Evolutionary conservation across 2,888 invertebrate species (phyloP).

Genomic region (Hirtodrosophila trivittata): DNA sequence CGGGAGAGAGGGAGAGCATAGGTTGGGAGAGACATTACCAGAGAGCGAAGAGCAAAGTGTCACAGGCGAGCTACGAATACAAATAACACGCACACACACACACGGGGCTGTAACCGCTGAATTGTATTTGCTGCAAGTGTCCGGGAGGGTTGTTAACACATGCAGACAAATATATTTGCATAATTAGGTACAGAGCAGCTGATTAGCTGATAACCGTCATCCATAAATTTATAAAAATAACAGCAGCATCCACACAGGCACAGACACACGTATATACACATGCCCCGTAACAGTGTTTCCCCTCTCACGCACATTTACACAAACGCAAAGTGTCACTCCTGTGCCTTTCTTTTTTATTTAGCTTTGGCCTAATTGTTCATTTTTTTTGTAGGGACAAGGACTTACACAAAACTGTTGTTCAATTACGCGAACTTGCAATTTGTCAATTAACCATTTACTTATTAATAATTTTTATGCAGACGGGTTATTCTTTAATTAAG

Average conservation of each 20-base stretch:
- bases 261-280: conserved; percentile 14
- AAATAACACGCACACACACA: conserved; percentile 43
- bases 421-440: conserved; percentile 28
- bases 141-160: conserved; percentile 20
- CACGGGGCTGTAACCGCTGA: conserved; percentile 41
- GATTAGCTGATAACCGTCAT: conserved; percentile 36
- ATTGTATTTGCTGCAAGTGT: conserved; percentile 31
- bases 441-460: conserved; percentile 47
- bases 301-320: conserved; percentile 44
- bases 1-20: conserved; percentile 18
- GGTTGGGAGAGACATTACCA: conserved; percentile 24
- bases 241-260: conserved; percentile 19
- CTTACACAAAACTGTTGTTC: conserved; percentile 48
- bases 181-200: conserved; percentile 51
- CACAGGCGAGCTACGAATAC: conserved; percentile 44
- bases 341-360: conserved; percentile 40
- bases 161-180: conserved; percentile 39
- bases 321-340: conserved; percentile 47
- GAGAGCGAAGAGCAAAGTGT: conserved; percentile 37
- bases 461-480: conserved; percentile 27
- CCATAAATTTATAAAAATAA: conserved; percentile 30
- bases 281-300: conserved; percentile 7
- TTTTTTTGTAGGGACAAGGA: conserved; percentile 12
- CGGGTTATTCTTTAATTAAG: conserved; percentile 44
- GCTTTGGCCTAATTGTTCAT: conserved; percentile 15